Evolutionary conservation across 2,113 vertebrate species (phyloP).

Genomic region (Salminus brasiliensis): DNA sequence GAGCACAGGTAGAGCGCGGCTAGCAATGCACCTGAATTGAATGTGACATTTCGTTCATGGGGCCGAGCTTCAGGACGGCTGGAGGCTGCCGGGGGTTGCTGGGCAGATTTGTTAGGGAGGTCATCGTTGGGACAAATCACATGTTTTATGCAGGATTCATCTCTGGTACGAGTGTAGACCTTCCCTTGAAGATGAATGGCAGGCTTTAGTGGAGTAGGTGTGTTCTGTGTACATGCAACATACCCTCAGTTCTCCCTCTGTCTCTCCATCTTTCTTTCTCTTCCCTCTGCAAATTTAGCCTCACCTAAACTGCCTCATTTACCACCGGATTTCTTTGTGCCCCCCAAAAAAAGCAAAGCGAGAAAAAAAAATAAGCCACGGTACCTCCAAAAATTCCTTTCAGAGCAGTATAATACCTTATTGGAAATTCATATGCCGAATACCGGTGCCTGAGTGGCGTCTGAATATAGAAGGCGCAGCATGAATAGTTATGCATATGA

Average conservation of each 20-base stretch:
- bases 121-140: constrained; percentile 18
- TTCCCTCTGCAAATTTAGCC: constrained; percentile 36
- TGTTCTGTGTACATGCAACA: too few relatives aligned
- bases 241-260: background rate
- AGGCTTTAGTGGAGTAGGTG: background rate
- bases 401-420: constrained; percentile 57
- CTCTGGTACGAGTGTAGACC: background rate
- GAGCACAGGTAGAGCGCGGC: background rate
- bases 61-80: constrained; percentile 53
- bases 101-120: constrained; percentile 62
- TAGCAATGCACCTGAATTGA: constrained; percentile 52
- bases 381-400: constrained; percentile 54
- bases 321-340: constrained; percentile 37
- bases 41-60: constrained; percentile 43
- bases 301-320: constrained; percentile 5
- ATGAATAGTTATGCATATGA: constrained; percentile 69
- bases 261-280: background rate
- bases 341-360: background rate
- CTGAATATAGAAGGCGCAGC: constrained; percentile 67
- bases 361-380: constrained; percentile 43
- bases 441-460: constrained; percentile 35
- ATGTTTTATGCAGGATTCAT: constrained; percentile 30
- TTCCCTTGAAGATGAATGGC: constrained; percentile 23
- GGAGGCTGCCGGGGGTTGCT: constrained; percentile 58
- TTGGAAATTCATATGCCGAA: constrained; percentile 64